These are phyloP conservation scores for Neoascia interrupta DNA, from an alignment of 2,888 invertebrate genomes.

Conservation along the genomic window DNA sequence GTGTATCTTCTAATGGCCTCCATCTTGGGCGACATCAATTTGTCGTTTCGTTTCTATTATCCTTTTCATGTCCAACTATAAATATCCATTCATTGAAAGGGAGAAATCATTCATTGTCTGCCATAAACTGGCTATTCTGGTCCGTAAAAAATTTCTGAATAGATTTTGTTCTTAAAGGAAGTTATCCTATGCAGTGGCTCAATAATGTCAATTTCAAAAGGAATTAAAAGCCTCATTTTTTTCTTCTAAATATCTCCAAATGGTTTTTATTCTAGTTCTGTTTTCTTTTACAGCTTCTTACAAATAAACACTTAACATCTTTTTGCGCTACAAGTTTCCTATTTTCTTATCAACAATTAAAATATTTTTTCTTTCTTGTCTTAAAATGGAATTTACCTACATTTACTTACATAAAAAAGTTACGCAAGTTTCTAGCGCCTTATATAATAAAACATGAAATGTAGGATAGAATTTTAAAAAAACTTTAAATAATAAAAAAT, in stretches of 20 bases:
- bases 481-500: slow-evolving; percentile 22
- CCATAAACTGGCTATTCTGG: too few species aligned
- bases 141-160: too few species aligned
- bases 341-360: slow-evolving; percentile 29
- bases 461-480: slow-evolving; percentile 35
- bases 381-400: slow-evolving; percentile 21
- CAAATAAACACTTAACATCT: slow-evolving; percentile 63
- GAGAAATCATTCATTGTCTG: too few species aligned
- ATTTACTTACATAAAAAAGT: slow-evolving; percentile 60
- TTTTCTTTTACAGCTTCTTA: slow-evolving; percentile 47
- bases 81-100: too few species aligned
- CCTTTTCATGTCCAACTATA: too few species aligned
- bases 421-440: slow-evolving; percentile 8
- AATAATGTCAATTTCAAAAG: too few species aligned
- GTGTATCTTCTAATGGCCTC: too few species aligned
- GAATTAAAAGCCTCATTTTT: too few species aligned
- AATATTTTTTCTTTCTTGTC: slow-evolving; percentile 18
- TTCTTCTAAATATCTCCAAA: slow-evolving; percentile 59
- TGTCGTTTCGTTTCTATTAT: too few species aligned
- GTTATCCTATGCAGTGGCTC: too few species aligned
- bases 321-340: slow-evolving; percentile 41
- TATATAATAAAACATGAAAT: slow-evolving; percentile 30
- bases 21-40: too few species aligned
- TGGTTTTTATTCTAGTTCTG: slow-evolving; percentile 60
- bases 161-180: too few species aligned